A percentile compares a stretch with the other conserved stretches of the same genome.
Evolutionary conservation across 2,888 invertebrate genomes (phyloP).

Genomic region (Himalopsyche kuldschensis): DNA sequence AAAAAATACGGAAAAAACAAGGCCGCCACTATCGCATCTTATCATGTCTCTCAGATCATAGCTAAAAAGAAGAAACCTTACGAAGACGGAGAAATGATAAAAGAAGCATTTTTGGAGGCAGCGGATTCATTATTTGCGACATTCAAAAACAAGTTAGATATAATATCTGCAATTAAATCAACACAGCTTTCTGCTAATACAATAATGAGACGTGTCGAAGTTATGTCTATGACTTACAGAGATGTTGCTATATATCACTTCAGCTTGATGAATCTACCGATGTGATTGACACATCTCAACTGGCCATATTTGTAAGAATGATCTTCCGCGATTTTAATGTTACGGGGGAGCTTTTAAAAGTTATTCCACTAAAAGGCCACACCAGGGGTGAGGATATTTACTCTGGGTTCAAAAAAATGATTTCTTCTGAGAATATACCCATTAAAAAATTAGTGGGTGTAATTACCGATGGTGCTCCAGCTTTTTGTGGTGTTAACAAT

Average conservation of each 20-base stretch:
- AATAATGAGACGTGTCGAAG: constrained; percentile 18
- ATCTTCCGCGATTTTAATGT: too few relatives aligned
- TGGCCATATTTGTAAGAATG: too few relatives aligned
- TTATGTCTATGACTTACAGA: background rate
- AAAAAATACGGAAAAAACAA: too few relatives aligned
- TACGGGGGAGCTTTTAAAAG: too few relatives aligned
- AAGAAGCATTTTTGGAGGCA: constrained; percentile 13
- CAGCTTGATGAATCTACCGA: too few relatives aligned
- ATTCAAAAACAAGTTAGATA: constrained; percentile 42
- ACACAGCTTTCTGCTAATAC: constrained; percentile 41
- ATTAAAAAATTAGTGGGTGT: constrained; percentile 29
- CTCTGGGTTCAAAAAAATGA: too few relatives aligned
- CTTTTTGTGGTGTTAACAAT: constrained; percentile 34
- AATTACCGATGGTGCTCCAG: constrained; percentile 38
- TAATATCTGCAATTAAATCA: constrained; percentile 41
- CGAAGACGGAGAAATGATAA: constrained; percentile 4
- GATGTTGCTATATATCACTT: too few relatives aligned
- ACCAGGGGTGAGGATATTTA: too few relatives aligned
- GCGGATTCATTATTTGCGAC: constrained; percentile 31
- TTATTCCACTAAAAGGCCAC: too few relatives aligned
- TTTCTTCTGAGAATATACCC: background rate
- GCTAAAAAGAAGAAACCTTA: constrained; percentile 5
- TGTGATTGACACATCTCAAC: too few relatives aligned
- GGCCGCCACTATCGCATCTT: too few relatives aligned
- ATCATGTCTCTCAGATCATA: background rate